Evolutionary conservation across 1,140 invertebrate species (phyloP).

Genomic region (Drosophila burlai): DNA sequence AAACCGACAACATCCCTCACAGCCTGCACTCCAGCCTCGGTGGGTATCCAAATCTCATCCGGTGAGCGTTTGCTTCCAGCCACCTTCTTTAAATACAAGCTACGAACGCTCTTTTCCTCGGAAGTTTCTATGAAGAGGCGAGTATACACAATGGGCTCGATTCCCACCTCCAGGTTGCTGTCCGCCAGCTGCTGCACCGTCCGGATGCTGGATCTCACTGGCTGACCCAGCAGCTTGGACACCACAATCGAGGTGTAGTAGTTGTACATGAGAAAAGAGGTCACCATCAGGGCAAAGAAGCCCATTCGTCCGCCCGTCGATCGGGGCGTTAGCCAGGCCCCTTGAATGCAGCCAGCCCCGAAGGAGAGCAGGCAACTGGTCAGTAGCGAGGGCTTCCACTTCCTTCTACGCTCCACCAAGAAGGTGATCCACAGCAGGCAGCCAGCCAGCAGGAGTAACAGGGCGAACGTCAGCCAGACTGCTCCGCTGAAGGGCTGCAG

Average conservation of each 20-base stretch:
- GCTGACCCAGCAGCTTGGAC: conserved; percentile 65
- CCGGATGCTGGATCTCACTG: conserved; percentile 69
- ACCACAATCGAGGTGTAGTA: conserved; percentile 83
- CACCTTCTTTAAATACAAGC: conserved; percentile 62
- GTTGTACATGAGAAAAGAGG: conserved; percentile 76
- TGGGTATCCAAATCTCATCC: conserved; percentile 57
- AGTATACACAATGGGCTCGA: conserved; percentile 67
- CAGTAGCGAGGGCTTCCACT: conserved; percentile 60
- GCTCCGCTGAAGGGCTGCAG: conserved; percentile 69
- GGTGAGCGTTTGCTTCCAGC: conserved; percentile 34
- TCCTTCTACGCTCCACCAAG: conserved; percentile 37
- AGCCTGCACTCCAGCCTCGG: conserved; percentile 58
- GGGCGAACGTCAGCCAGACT: conserved; percentile 70
- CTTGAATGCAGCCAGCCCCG: conserved; percentile 73
- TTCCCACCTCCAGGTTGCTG: conserved; percentile 67
- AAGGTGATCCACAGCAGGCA: conserved; percentile 71
- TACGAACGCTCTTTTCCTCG: conserved; percentile 35
- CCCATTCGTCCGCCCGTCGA: conserved; percentile 76
- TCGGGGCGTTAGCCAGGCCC: conserved; percentile 67
- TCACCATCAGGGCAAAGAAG: conserved; percentile 70
- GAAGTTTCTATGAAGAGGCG: conserved; percentile 57
- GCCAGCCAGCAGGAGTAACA: conserved; percentile 52
- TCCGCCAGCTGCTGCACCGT: conserved; percentile 76
- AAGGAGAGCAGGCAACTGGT: conserved; percentile 74
- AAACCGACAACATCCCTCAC: conserved; percentile 66